A percentile compares a stretch with the other conserved stretches of the same genome.
Evolutionary conservation across 2,797 vertebrate genomes (phyloP).

Genomic region (Megalops cyprinoides): DNA sequence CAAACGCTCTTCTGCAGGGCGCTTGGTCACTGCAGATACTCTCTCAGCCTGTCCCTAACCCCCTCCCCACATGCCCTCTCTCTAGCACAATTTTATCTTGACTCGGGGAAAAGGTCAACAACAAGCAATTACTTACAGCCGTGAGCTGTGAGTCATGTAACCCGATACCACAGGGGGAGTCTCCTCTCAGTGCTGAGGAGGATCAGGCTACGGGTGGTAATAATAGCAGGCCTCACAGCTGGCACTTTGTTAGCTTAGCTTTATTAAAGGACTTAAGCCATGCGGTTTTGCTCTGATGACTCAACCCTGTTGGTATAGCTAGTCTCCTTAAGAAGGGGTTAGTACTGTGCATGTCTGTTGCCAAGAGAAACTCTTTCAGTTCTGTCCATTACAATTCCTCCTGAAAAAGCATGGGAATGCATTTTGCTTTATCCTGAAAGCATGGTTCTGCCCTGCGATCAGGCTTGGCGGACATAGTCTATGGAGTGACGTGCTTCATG

Average conservation of each 20-base stretch:
- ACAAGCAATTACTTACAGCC: constrained; percentile 57
- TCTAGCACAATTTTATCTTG: constrained; percentile 9
- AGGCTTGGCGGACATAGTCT: background rate
- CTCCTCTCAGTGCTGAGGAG: constrained; percentile 45
- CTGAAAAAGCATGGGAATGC: background rate
- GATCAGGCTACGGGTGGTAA: constrained; percentile 60
- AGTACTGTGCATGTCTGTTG: background rate
- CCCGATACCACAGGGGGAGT: constrained; percentile 53
- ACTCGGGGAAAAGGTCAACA: constrained; percentile 51
- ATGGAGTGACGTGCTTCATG: background rate
- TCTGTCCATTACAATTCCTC: background rate
- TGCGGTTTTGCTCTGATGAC: constrained; percentile 38
- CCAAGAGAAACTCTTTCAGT: background rate
- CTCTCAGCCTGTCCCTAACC: background rate
- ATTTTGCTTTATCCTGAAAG: background rate
- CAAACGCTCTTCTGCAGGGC: constrained; percentile 20
- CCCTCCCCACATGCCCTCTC: background rate
- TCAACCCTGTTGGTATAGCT: background rate
- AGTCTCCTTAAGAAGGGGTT: background rate
- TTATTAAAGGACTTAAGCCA: constrained; percentile 42
- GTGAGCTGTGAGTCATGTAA: constrained; percentile 57
- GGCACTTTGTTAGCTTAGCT: constrained; percentile 50
- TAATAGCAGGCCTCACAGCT: constrained; percentile 61
- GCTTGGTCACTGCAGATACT: constrained; percentile 45
- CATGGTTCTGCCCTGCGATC: background rate